These are phyloP conservation scores for Nylanderia fulva DNA, from an alignment of 1,140 invertebrate genomes.

Conservation along the genomic window DNA sequence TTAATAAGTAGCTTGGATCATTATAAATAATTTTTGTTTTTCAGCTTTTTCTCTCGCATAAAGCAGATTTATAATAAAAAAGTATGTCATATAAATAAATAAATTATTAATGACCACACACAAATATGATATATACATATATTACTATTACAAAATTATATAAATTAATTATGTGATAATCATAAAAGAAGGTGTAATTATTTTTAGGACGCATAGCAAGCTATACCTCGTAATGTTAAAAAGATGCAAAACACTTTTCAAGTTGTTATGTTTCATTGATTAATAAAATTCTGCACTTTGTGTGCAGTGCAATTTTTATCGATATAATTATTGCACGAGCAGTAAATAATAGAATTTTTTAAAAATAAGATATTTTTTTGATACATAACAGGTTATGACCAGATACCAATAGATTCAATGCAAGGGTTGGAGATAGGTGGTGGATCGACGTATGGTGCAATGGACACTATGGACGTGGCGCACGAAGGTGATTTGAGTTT, in stretches of 20 bases:
- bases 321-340: neutral
- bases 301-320: constrained; percentile 29
- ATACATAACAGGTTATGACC: constrained; percentile 93
- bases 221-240: neutral
- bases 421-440: constrained; percentile 96
- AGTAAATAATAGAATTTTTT: neutral
- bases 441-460: constrained; percentile 90
- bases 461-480: constrained; percentile 95
- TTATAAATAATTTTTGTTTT: neutral
- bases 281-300: constrained; percentile 30
- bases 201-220: neutral
- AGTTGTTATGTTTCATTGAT: constrained; percentile 19
- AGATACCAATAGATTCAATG: constrained; percentile 98
- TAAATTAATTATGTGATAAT: neutral
- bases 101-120: neutral
- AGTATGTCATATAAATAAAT: neutral
- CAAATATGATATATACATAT: neutral
- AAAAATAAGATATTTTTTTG: constrained; percentile 14
- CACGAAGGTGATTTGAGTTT: constrained; percentile 93
- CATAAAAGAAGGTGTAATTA: neutral
- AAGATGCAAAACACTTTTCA: neutral
- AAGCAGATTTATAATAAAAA: neutral
- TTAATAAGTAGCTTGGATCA: neutral
- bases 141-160: neutral
- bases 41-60: neutral